Conservation (phyloP, 2,888 invertebrate species). For the Oscheius onirici region DNA sequence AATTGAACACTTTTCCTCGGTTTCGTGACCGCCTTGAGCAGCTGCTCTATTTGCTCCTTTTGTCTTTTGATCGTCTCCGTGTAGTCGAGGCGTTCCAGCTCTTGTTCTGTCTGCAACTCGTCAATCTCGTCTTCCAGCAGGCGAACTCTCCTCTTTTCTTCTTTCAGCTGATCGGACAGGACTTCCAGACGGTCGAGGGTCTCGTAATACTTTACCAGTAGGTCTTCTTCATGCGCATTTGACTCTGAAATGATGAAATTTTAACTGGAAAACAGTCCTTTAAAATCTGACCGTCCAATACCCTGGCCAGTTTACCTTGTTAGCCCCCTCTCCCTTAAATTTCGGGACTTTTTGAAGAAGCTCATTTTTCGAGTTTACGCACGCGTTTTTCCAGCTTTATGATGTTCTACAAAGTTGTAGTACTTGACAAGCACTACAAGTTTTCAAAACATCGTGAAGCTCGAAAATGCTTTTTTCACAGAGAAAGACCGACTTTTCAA, state of each 20-base stretch:
- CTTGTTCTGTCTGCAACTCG: constrained; percentile 9
- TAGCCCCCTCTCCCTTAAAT: too few relatives aligned
- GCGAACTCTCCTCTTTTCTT: constrained; percentile 9
- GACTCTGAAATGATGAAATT: background rate
- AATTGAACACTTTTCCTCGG: constrained; percentile 5
- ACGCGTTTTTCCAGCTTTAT: too few relatives aligned
- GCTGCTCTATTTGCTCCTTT: constrained; percentile 6
- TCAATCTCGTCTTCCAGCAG: constrained; percentile 21
- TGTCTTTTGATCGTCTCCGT: constrained; percentile 18
- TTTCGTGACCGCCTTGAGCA: constrained; percentile 1
- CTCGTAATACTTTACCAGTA: constrained; percentile 12
- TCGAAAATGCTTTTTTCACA: too few relatives aligned
- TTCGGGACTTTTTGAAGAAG: too few relatives aligned
- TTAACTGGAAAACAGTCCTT: background rate
- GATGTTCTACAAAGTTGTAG: too few relatives aligned
- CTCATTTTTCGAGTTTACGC: too few relatives aligned
- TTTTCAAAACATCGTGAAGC: too few relatives aligned
- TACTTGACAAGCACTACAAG: too few relatives aligned
- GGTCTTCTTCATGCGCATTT: constrained; percentile 7
- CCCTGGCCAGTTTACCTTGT: too few relatives aligned
- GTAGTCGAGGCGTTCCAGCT: constrained; percentile 15
- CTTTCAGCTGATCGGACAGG: background rate
- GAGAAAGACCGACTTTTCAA: too few relatives aligned
- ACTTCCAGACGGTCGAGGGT: constrained; percentile 9
- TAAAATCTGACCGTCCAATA: too few relatives aligned